These are phyloP conservation scores for Callosobruchus maculatus DNA, from an alignment of 2,888 invertebrate species.

Conservation along the genomic window DNA sequence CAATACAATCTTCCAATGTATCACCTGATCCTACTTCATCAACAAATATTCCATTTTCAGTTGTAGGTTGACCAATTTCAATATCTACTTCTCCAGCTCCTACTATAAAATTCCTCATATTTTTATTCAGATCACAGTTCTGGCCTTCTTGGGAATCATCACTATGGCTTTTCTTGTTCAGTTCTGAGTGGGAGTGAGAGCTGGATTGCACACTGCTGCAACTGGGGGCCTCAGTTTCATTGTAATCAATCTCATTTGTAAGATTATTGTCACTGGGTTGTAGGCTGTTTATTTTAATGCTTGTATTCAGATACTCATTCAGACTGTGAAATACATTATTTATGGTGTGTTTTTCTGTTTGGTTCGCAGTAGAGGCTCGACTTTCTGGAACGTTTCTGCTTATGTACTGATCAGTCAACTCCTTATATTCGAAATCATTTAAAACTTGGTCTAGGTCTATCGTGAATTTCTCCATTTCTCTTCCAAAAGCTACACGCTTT, in stretches of 20 bases:
- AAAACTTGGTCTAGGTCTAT: constrained; percentile 81
- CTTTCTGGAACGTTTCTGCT: constrained; percentile 7
- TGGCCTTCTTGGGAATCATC: background rate
- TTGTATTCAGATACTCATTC: constrained; percentile 58
- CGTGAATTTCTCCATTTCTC: constrained; percentile 47
- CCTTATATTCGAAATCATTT: constrained; percentile 78
- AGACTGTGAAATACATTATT: constrained; percentile 63
- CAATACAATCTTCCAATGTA: background rate
- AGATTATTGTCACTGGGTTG: background rate
- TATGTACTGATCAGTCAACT: constrained; percentile 48
- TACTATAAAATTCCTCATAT: background rate
- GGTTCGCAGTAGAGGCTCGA: constrained; percentile 3
- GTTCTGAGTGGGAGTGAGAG: background rate
- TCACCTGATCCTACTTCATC: background rate
- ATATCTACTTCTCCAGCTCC: background rate
- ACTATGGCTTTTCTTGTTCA: background rate
- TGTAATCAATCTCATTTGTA: background rate
- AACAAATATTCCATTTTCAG: background rate
- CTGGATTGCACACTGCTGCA: background rate
- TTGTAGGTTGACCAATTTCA: background rate
- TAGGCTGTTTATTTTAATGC: constrained; percentile 27
- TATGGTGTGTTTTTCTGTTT: constrained; percentile 48
- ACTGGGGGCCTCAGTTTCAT: background rate
- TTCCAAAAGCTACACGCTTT: background rate
- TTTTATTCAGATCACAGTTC: background rate